Evolutionary conservation across 2,888 invertebrate genomes (phyloP), one percentile per base, ranked within the genome.

Genomic region (Vannuccia rotundouncinata): DNA sequence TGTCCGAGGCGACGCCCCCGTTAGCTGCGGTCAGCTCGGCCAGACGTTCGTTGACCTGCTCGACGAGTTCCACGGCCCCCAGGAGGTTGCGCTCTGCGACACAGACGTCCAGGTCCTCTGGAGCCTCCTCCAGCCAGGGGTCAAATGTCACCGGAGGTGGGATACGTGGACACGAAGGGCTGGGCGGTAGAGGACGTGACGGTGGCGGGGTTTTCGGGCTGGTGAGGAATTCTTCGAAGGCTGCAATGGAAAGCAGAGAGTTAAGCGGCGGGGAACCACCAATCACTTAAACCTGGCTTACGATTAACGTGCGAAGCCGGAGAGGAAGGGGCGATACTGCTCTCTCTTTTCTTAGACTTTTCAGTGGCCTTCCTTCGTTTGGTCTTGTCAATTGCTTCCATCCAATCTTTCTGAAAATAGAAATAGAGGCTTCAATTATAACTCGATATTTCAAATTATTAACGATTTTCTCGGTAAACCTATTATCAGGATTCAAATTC

Each of bases 31-130:
- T 76, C 17, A 59, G 75, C 17, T 76, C 59, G 22, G 45, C 73
- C 22, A 79, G 17, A 29, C 17, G 25, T 2, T 1, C 28, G 27
- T 75, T 60, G 82, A 85, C 88, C 88, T 85, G 92, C 83, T 93
- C 92, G 83, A 96, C 91, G 17, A 95, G 89, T 82, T 91, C 91
- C 83, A 94, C 92, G 0, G 95, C 95, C 85, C 94, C 94, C 87
- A 95, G 94, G 86, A 97, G 97, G 88, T 96, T 94, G 84, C 97
- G 91, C 88, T 97, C 95, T 0, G 96, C 97, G 83, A 97, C 93
- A 84, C 93, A 91, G 17, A 96, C 95, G 89, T 98, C 95, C 79
- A 98, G 89, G 88, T 97, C 96, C 87, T 97, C 97, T 0, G 94
- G 92, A 0, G 94, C 92, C 88, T 96, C 95, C 80, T 92, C 89